Evolutionary conservation across 2,113 vertebrate genomes (phyloP), one percentile per base, ranked within the genome.

Genomic region (Apistogramma diplotaenia): DNA sequence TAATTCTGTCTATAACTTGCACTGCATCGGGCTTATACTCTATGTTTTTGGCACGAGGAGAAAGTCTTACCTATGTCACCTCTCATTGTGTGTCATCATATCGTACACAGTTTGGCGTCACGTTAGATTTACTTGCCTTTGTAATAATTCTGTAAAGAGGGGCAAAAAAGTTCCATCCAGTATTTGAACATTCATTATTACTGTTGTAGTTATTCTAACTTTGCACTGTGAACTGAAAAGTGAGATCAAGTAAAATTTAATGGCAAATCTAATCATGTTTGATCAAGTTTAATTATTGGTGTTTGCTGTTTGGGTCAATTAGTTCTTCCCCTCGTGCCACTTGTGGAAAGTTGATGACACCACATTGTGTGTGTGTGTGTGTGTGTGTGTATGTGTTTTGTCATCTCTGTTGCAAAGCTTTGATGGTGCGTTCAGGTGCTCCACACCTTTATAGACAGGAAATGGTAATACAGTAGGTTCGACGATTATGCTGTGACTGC

Each of bases 81-180:
- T 71, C 67, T 73, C 65, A 57, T 74, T 9, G 78, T 90, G 86
- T 86, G 75, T 86, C 86, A 90, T 86, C 72, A 76, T 54, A 49
- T 62, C 40, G 13, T 53, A 29, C 35, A 83, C 80, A 79, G 31
- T 37, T 86, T 79, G 11, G 72, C 60, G 4, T 85, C 60, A 85
- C 58, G 15, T 85, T 43, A 54, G 16, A 67, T 72, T 43, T 65
- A 57, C 46, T 67, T 79, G 61, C 33, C 40, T 58, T 85, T 80
- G 73, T 72, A 60, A 65, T 71, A 54, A 71, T 21, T 58, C 27
- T 76, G 58, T 73, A 70, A 65, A 56, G 70, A 72, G 23, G 33
- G 15, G 27, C 1, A 9, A 73, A 59, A 37, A 62, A 23, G 55
- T 43, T 11, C 21, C 19, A 29, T 6, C 21, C 33, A 37, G 35